Evolutionary conservation across 2,797 vertebrate species (phyloP), one percentile per base, ranked within the genome.

Genomic region (Naso thynnoides): DNA sequence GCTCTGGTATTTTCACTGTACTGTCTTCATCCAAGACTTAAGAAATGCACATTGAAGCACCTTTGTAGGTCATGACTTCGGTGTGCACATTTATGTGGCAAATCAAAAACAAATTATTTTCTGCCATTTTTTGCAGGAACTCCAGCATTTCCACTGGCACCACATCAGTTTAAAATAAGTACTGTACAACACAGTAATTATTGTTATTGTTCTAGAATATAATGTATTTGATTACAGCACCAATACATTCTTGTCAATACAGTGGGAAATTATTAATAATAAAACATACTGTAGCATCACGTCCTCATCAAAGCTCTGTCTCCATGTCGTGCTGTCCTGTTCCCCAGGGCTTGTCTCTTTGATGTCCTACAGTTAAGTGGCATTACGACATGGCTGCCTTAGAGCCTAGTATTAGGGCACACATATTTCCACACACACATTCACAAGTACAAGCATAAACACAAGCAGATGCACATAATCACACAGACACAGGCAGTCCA

Each of bases 341-440:
- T 79, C 76, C 73, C 14, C 16, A 29, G 54, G 78, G 82, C 52
- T 79, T 65, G 70, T 78, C 58, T 77, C 75, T 88, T 88, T 89
- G 81, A 88, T 88, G 69, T 86, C 78, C 52, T 59, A 47, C 59
- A 76, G 61, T 83, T 84, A 76, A 85, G 82, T 77, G 63, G 72
- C 60, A 54, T 73, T 70, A 81, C 26, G 1, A 86, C 79, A 79
- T 67, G 47, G 77, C 63, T 79, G 77, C 70, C 54, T 76, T 45
- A 41, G 45, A 76, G 81, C 49, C 23, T 78, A 67, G 63, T 45
- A 61, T 60, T 47, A 42, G 53, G 44, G 23, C 8, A 8, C 49
- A 15, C 54, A 26, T 19, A 44, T 27, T 49, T 39, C 38, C 19
- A 55, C 26, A 54, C 26, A 69, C 45, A 62, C 16, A 45, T 16